Evolutionary conservation across 1,140 invertebrate genomes (phyloP), one percentile per base, ranked within the genome.

Genomic region (Leptopilina boulardi): DNA sequence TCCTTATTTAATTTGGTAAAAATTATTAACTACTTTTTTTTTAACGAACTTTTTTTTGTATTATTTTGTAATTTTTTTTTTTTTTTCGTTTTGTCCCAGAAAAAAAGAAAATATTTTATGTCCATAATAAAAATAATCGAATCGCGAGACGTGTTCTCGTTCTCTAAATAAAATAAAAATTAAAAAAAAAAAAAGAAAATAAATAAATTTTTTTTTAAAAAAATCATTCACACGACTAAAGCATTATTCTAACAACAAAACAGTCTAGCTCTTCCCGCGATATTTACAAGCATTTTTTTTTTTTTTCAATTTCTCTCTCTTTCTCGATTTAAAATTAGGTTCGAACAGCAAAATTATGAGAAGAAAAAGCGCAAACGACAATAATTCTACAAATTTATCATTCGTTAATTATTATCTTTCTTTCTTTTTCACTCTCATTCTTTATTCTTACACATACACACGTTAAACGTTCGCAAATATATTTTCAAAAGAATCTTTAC

Each of bases 331-430:
- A 56, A 56, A 38, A 23, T 47, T 71, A 66, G 41, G 59, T 70
- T 80, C 76, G 80, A 80, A 80, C 82, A 83, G 82, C 80, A 82
- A 78, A 3, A 30, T 77, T 78, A 42, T 70, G 74, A 71, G 70
- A 47, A 56, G 42, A 74, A 73, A 15, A 75, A 79, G 42, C 47
- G 38, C 56, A 75, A 30, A 30, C 26, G 26, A 75, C 76, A 21
- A 59, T 21, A 56, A 56, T 23, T 59, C 56, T 59, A 59, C 56
- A 59, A 30, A 30, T n/a, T 10, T 26, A 59, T 59, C 56, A 59
- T 59, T 59, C 56, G 56, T 59, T 30, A 59, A 26, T 11, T 59
- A 3, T 30, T 30, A 2, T 30, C 26, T 30, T 9, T 38, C 8
- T 38, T 9, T 38, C 34, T 38, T 9, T 38, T 9, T 38, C 34